Evolutionary conservation across 2,888 invertebrate genomes (phyloP), one percentile per base, ranked within the genome.

Genomic region (Oxyteleia sp.): DNA sequence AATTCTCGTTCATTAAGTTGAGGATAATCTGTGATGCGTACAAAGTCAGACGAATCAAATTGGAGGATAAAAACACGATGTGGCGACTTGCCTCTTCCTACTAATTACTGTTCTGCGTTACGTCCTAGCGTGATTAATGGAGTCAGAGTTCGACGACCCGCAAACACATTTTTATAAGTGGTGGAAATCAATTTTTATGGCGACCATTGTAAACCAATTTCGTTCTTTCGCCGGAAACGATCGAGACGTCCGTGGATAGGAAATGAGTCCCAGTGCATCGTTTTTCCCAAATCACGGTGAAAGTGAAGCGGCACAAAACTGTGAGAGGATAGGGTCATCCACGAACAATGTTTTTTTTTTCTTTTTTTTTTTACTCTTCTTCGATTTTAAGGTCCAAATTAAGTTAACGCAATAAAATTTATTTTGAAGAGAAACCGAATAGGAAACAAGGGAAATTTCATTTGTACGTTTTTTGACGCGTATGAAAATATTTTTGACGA

Each of bases 81-180:
- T 23, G 72, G 59, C 66, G 72, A 75, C 74, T 35, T 15, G 64
- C 53, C 74, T 80, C 80, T 59, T 72, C 72, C 81, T 49, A 47
- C 68, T 81, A 81, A 81, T 74, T 81, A 69, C 16, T 13, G 29
- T 45, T 74, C 47, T 74, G 68, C 81, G 53, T 74, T 38, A 23
- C 55, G 61, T 69, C 45, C 66, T 69, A 11, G 57, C 71, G 82
- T 64, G 74, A 74, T 81, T 81, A 74, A 68, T 20, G 23, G 26
- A 59, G 72, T 59, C 68, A 29, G 59, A 32, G 76, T 78, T 72
- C 78, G 78, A 51, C 72, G 68, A 83, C 72, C 82, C 61, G 82
- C 71, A 83, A 82, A 82, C 82, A 82, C 55, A 82, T 76, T 82
- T 82, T 82, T 68, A 26, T 32, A 32, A 59, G 74, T 13, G 38